phyloP scores from a whole-genome alignment of 2,888 invertebrate genomes.

The Dicycla oo region DNA sequence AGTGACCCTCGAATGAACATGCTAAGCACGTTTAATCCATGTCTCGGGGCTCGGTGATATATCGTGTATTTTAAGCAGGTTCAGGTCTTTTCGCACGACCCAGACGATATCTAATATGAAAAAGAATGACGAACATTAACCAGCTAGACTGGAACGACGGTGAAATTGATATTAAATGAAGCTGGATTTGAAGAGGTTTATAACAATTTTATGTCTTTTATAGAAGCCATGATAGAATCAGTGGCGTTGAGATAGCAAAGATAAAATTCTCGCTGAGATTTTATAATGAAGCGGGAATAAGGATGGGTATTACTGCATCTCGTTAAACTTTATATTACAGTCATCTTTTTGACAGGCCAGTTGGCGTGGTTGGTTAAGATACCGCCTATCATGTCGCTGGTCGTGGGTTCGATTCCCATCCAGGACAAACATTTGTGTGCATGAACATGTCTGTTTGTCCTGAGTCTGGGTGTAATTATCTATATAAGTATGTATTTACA shows the following conservation, averaged over 20 bases:
- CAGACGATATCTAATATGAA: constrained; percentile 60
- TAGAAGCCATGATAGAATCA: constrained; percentile 17
- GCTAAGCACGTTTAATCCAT: constrained; percentile 63
- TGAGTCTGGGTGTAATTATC: too few species aligned
- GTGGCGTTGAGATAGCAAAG: constrained; percentile 8
- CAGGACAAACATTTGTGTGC: too few species aligned
- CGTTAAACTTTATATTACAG: constrained; percentile 8
- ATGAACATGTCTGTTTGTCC: too few species aligned
- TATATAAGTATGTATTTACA: too few species aligned
- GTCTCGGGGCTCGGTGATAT: constrained; percentile 59
- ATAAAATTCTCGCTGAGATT: constrained; percentile 13
- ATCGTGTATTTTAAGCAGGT: constrained; percentile 60
- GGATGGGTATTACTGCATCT: constrained; percentile 9
- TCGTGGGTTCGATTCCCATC: too few species aligned
- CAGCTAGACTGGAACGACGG: constrained; percentile 50
- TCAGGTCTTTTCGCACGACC: constrained; percentile 61
- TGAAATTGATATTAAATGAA: constrained; percentile 48
- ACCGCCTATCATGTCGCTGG: too few species aligned
- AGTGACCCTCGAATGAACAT: constrained; percentile 43
- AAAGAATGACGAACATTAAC: constrained; percentile 62
- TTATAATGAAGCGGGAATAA: constrained; percentile 1
- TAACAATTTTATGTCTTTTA: constrained; percentile 12
- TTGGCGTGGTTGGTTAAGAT: too few species aligned
- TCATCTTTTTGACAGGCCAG: too few species aligned
- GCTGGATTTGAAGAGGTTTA: constrained; percentile 13